Conservation (phyloP, 2,113 vertebrate species). For the Peromyscus maniculatus region DNA sequence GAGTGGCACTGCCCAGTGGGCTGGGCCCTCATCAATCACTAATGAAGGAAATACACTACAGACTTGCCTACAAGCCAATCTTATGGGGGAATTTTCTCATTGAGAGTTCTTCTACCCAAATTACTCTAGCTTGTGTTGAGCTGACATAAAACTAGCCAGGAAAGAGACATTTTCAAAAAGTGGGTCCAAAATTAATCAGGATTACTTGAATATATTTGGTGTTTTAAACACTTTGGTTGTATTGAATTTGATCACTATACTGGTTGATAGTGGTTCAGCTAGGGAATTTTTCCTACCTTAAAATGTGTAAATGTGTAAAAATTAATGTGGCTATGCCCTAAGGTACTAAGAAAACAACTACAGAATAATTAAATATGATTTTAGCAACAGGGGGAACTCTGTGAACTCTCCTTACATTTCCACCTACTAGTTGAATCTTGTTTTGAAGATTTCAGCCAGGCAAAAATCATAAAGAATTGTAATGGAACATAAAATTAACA, state of each 20-base stretch:
- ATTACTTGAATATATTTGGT: neutral
- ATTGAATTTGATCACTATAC: neutral
- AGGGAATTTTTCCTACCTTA: neutral
- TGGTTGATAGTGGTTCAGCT: neutral
- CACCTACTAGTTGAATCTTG: neutral
- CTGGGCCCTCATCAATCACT: neutral
- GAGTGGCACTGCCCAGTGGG: neutral
- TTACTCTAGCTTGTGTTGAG: neutral
- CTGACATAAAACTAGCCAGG: neutral
- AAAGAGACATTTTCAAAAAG: neutral
- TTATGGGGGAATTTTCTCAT: neutral
- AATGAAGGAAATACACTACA: neutral
- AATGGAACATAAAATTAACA: neutral
- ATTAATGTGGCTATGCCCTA: neutral
- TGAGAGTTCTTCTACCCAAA: neutral
- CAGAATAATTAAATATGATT: fast-evolving
- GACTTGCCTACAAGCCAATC: neutral
- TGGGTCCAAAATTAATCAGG: neutral
- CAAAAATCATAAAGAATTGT: neutral
- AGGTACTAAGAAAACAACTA: neutral
- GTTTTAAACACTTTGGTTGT: neutral
- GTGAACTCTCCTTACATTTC: too few relatives aligned
- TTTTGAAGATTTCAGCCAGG: neutral
- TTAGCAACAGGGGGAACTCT: neutral
- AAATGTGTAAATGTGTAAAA: neutral